Percentiles rank a stretch among this genome's conserved stretches.
Conservation (phyloP, 2,888 invertebrate genomes). For the Clistopyga incitator region DNA sequence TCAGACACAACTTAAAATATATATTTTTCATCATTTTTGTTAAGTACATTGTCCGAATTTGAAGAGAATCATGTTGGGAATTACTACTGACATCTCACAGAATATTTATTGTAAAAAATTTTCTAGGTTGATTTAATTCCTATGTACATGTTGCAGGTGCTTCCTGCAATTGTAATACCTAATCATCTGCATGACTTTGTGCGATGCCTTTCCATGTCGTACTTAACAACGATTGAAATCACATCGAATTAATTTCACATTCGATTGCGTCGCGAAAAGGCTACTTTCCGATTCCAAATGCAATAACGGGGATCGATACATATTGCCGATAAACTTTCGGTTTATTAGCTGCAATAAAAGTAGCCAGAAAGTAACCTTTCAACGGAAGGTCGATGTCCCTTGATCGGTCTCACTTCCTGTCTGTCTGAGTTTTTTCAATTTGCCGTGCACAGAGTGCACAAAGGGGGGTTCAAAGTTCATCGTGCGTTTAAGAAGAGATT, state of each 20-base stretch:
- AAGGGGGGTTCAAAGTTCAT: conserved; percentile 43
- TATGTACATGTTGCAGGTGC: neutral
- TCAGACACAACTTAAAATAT: too few species aligned
- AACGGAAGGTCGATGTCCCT: neutral
- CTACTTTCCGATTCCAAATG: neutral
- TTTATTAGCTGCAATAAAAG: conserved; percentile 13
- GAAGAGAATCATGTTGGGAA: neutral
- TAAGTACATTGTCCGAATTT: neutral
- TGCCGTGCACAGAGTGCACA: conserved; percentile 22
- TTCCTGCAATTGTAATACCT: neutral
- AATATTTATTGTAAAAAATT: neutral
- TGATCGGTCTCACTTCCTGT: conserved; percentile 12
- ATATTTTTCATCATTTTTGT: neutral
- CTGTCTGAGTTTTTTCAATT: conserved; percentile 9
- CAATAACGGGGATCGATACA: neutral
- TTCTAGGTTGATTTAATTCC: neutral
- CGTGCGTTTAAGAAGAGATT: conserved; percentile 51
- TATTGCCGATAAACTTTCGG: neutral
- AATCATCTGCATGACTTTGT: neutral
- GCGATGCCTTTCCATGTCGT: neutral
- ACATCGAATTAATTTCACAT: conserved; percentile 8
- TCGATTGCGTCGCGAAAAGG: neutral
- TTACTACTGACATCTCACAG: neutral
- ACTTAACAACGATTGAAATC: neutral
- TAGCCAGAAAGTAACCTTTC: neutral